These are phyloP conservation scores for Dicycla oo DNA, from an alignment of 2,888 invertebrate genomes.

Conservation along the genomic window DNA sequence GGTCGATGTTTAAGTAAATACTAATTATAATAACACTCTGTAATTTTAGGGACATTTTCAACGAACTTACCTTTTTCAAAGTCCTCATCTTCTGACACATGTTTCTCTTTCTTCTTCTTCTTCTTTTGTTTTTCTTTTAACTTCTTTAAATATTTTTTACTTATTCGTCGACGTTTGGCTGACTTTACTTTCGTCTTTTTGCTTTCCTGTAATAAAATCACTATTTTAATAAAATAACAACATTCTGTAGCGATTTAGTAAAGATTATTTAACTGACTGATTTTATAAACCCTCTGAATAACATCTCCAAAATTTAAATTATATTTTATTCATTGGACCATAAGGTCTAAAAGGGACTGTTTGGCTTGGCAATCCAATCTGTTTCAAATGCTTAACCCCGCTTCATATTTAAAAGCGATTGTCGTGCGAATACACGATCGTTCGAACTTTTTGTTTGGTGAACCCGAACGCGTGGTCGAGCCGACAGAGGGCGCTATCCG, in stretches of 20 bases:
- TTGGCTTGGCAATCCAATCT: neutral
- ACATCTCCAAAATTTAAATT: neutral
- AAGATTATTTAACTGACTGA: neutral
- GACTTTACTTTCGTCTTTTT: conserved; percentile 78
- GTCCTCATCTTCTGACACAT: conserved; percentile 70
- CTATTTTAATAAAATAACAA: neutral
- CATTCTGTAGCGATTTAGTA: neutral
- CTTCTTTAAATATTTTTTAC: conserved; percentile 80
- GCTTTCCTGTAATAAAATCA: conserved; percentile 68
- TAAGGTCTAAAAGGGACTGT: neutral
- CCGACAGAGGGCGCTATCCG: no score
- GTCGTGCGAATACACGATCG: no score
- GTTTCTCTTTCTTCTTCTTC: conserved; percentile 74
- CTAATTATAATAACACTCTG: no score
- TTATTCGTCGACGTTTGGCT: conserved; percentile 74
- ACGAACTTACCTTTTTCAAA: conserved; percentile 70
- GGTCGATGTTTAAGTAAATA: no score
- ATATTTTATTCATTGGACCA: neutral
- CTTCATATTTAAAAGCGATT: no score
- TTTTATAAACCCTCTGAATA: neutral
- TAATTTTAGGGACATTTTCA: no score
- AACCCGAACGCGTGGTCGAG: no score
- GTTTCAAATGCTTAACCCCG: neutral
- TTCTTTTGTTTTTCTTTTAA: conserved; percentile 82
- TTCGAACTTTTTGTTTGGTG: no score